Evolutionary conservation across 2,888 invertebrate species (phyloP).

Genomic region (Luperina testacea): DNA sequence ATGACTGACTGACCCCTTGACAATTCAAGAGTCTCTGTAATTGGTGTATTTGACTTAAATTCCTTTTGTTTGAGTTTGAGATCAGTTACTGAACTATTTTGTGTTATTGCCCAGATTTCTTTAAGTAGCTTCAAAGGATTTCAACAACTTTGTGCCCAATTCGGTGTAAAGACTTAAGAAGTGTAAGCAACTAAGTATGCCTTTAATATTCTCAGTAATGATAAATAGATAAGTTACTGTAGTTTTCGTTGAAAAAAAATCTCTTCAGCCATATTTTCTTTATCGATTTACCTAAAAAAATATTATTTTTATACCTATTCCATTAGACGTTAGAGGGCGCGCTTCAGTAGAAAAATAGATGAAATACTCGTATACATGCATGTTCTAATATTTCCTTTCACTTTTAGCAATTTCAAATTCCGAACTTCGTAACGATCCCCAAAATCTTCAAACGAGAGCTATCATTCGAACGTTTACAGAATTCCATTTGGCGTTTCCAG

Average conservation of each 20-base stretch:
- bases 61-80: not conserved
- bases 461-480: constrained; percentile 60
- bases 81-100: not conserved
- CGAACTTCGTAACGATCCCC: constrained; percentile 28
- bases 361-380: not conserved
- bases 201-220: not conserved
- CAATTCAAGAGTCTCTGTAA: not conserved
- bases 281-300: not conserved
- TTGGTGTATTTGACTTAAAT: not conserved
- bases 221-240: not conserved
- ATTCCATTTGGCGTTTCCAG: constrained; percentile 54
- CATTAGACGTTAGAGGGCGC: not conserved
- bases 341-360: no score
- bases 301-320: not conserved
- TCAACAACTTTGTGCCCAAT: not conserved
- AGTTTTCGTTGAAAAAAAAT: not conserved
- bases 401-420: constrained; percentile 8
- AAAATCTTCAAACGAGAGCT: constrained; percentile 32
- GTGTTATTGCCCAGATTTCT: no score
- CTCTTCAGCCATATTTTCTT: not conserved
- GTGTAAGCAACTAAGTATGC: not conserved
- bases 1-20: not conserved
- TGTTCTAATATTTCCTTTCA: constrained; percentile 11
- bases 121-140: not conserved
- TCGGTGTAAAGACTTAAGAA: not conserved